Base-by-base conservation (phyloP, 2,888 invertebrate species). In the Drosophila subsilvestris region DNA sequence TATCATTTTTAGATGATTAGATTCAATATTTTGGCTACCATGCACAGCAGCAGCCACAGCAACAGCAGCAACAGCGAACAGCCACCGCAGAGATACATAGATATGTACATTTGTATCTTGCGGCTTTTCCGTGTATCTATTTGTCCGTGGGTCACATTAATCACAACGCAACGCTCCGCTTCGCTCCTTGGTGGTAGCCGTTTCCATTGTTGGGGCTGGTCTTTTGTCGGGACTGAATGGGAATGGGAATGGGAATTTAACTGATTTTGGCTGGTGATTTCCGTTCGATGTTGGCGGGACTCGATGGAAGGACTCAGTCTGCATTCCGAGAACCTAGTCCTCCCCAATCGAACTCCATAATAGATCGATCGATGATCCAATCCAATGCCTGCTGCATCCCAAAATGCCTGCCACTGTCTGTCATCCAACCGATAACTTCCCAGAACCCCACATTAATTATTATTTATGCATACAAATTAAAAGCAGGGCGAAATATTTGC, bases 1-100 rank as follows among this genome's bases (percentile, higher is more conserved):
- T 84, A 81, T 84, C 87, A 82, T 84, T 86, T 84, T 82, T 75
- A 81, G 71, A 86, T 82, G 85, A 82, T 82, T 82, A 82, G 87
- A 84, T 86, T 84, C 83, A 86, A 80, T 86, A 77, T 77, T 58
- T 61, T 49, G 68, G 50, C 70, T 69, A 55, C 60, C 81, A 70
- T 58, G 68, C 58, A 45, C 51, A 60, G 80, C 78, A 72, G 74
- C 79, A 69, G 69, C 71, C 56, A 32, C 49, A 63, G 27, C 2
- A 66, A 50, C 66, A 73, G 83, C 78, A 63, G 18, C 7, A 55
- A 47, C 54, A 60, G 83, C 80, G n/a, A 74, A 71, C 74, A 74
- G 74, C 74, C 58, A 32, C 51, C 60, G 25, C 5, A 71, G 27
- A 1, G 9, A 74, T 8, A 8, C 2, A 6, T 14, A 56, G 66